These are phyloP conservation scores for Drosophila mimica DNA, from an alignment of 2,888 invertebrate species.

Conservation along the genomic window DNA sequence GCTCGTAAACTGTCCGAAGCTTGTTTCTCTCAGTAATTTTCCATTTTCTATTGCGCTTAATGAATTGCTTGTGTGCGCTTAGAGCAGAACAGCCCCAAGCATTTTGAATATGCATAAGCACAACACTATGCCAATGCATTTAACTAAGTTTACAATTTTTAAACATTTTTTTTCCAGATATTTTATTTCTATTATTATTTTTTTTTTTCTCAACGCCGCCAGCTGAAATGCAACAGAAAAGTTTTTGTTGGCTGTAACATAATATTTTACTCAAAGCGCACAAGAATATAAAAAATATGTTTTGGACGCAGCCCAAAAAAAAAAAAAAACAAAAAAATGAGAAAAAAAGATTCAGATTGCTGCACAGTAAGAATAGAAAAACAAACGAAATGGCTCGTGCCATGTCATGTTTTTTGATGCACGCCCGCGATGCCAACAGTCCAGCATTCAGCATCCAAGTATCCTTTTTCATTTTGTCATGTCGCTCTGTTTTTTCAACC, in stretches of 20 bases:
- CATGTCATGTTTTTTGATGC: constrained; percentile 76
- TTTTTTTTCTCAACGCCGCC: constrained; percentile 31
- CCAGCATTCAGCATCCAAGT: constrained; percentile 46
- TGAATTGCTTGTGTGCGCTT: constrained; percentile 74
- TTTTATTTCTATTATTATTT: constrained; percentile 13
- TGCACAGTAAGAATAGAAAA: constrained; percentile 60
- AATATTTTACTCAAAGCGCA: constrained; percentile 76
- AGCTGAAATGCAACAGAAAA: constrained; percentile 55
- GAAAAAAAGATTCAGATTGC: constrained; percentile 29
- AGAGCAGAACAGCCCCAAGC: constrained; percentile 32
- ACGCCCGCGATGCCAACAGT: constrained; percentile 48
- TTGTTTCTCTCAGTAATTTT: constrained; percentile 58
- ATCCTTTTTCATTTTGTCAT: constrained; percentile 70
- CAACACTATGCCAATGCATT: constrained; percentile 65
- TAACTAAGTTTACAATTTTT: constrained; percentile 57
- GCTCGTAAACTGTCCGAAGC: constrained; percentile 72
- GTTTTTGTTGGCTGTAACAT: constrained; percentile 64
- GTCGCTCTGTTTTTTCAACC: constrained; percentile 35
- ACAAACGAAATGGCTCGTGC: constrained; percentile 79
- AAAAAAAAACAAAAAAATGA: not conserved
- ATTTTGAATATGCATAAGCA: constrained; percentile 71
- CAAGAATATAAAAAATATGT: constrained; percentile 66
- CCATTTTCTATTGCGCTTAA: constrained; percentile 69
- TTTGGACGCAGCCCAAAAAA: constrained; percentile 48
- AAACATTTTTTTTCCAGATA: not conserved